Conservation (phyloP, 2,797 vertebrate genomes). For the Lophius americanus region DNA sequence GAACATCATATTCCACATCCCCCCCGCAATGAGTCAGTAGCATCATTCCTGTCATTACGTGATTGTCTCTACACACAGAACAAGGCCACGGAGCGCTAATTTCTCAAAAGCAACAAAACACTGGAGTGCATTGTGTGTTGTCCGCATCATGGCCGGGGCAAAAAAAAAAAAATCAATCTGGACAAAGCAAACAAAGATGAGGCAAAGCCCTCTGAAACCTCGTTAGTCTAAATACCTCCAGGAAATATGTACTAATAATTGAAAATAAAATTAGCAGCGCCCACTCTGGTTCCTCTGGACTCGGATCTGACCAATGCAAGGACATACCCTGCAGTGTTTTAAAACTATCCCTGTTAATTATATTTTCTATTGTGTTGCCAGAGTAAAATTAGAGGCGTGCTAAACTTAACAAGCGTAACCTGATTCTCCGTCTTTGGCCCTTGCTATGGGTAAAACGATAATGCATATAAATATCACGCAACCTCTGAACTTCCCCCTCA, state of each 20-base stretch:
- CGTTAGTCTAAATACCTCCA: conserved; percentile 82
- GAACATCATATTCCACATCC: conserved; percentile 23
- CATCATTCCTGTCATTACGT: conserved; percentile 46
- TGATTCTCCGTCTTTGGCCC: conserved; percentile 47
- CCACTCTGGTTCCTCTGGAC: conserved; percentile 59
- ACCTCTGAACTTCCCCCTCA: conserved; percentile 64
- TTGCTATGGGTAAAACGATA: conserved; percentile 37
- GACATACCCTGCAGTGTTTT: conserved; percentile 77
- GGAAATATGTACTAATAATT: conserved; percentile 84
- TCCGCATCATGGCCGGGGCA: conserved; percentile 66
- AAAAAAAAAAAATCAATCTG: conserved; percentile 76
- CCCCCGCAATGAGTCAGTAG: conserved; percentile 31
- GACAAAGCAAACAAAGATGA: conserved; percentile 79
- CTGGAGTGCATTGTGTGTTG: conserved; percentile 50
- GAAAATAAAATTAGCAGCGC: conserved; percentile 80
- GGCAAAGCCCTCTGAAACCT: conserved; percentile 74
- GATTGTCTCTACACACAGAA: conserved; percentile 40
- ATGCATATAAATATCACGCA: conserved; percentile 37
- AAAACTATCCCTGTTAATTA: conserved; percentile 72
- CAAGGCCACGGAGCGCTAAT: conserved; percentile 62
- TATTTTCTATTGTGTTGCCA: conserved; percentile 67
- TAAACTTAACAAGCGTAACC: conserved; percentile 55
- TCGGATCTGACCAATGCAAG: conserved; percentile 66
- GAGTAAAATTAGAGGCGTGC: conserved; percentile 71
- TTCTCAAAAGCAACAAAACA: conserved; percentile 68